phyloP scores from a whole-genome alignment of 2,113 vertebrate genomes.

The Todiramphus saurophagus region DNA sequence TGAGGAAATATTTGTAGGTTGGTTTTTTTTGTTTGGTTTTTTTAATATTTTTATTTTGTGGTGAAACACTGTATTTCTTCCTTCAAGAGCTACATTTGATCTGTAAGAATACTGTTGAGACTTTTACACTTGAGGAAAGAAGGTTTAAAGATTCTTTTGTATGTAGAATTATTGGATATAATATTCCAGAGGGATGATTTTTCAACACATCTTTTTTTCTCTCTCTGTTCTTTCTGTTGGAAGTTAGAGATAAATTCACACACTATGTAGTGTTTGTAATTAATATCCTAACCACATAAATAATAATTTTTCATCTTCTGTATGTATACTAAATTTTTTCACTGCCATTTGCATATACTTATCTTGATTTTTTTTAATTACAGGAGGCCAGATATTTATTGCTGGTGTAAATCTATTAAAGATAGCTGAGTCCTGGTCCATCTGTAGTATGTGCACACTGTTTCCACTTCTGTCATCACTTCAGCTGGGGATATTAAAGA shows the following conservation, averaged over 20 bases:
- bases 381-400: neutral
- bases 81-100: constrained; percentile 10
- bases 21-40: too few species aligned
- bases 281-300: neutral
- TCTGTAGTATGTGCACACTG: neutral
- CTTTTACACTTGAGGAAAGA: constrained; percentile 29
- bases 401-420: neutral
- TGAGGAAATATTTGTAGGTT: neutral
- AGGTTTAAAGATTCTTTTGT: constrained; percentile 28
- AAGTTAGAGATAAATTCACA: neutral
- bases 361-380: neutral
- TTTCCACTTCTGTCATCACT: neutral
- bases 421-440: neutral
- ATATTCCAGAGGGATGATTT: neutral
- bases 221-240: neutral
- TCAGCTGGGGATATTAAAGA: neutral
- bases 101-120: constrained; percentile 1
- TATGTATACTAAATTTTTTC: neutral
- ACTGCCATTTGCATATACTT: neutral
- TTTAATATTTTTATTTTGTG: neutral
- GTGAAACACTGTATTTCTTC: neutral
- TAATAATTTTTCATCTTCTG: neutral
- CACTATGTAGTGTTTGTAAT: neutral
- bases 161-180: neutral
- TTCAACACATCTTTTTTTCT: neutral